A percentile compares a stretch with the other conserved stretches of the same genome.
These are phyloP conservation scores for Drosophila pectinifera DNA, from an alignment of 1,140 invertebrate species.

Conservation along the genomic window DNA sequence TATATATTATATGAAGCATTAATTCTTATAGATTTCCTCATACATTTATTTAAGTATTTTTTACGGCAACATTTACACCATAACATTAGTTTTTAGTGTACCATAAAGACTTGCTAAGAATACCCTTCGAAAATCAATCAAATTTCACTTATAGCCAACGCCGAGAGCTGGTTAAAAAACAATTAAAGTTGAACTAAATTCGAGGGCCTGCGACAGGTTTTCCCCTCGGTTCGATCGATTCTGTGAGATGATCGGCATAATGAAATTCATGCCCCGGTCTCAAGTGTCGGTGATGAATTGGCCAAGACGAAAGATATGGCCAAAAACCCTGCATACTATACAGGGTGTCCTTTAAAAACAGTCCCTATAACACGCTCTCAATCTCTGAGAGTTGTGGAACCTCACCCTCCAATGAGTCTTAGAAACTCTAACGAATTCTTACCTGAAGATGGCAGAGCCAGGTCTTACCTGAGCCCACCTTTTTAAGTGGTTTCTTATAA, in stretches of 20 bases:
- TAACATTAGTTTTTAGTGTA: background rate
- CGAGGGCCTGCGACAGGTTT: conserved; percentile 61
- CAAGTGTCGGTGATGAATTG: conserved; percentile 57
- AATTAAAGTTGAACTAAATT: conserved; percentile 82
- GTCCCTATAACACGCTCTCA: conserved; percentile 2
- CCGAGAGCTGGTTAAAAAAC: conserved; percentile 72
- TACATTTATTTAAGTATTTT: background rate
- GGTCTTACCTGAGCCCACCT: conserved; percentile 5
- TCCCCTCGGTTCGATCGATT: conserved; percentile 55
- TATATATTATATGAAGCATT: too few species aligned
- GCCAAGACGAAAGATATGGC: conserved; percentile 4
- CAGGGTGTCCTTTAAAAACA: conserved; percentile 57
- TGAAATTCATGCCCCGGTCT: conserved; percentile 71
- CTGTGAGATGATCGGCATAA: conserved; percentile 73
- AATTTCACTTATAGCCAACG: conserved; percentile 67
- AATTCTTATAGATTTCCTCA: too few species aligned
- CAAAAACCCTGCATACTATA: conserved; percentile 45
- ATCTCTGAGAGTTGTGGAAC: conserved; percentile 38
- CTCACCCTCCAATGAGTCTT: background rate
- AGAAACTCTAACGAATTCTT: conserved; percentile 26
- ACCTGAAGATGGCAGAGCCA: conserved; percentile 29
- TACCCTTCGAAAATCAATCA: conserved; percentile 70
- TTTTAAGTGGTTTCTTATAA: conserved; percentile 45
- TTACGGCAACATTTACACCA: background rate
- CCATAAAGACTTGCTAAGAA: background rate